Conservation (phyloP, 2,888 invertebrate genomes). For the Poecilus cupreus region DNA sequence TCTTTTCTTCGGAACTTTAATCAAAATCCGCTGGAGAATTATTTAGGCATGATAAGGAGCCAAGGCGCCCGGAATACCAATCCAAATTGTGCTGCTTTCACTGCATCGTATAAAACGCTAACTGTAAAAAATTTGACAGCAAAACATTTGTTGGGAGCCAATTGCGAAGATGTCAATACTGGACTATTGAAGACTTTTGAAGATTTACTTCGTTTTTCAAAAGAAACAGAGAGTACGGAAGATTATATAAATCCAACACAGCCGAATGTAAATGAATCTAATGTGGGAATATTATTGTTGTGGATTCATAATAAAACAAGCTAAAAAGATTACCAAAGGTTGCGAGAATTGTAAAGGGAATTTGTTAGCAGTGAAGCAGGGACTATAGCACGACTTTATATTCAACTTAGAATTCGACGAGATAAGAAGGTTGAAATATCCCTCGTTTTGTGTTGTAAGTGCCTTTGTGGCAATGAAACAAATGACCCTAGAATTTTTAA, state of each 20-base stretch:
- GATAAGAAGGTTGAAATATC: not conserved
- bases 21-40: conserved; percentile 4
- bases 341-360: not conserved
- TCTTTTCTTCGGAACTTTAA: not conserved
- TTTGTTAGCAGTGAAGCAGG: not conserved
- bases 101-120: not conserved
- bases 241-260: not conserved
- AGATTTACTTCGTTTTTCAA: not conserved
- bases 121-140: not conserved
- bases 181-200: not conserved
- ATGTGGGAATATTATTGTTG: not conserved
- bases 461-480: not conserved
- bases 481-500: not conserved
- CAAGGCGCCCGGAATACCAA: not conserved
- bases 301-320: not conserved
- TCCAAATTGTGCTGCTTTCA: not conserved
- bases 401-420: not conserved
- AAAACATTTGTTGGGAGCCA: not conserved
- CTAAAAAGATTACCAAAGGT: not conserved
- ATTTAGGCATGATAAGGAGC: not conserved
- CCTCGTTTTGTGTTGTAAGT: not conserved
- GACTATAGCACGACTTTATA: not conserved
- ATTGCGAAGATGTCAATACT: conserved; percentile 11
- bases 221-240: not conserved
- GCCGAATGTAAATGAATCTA: not conserved